Evolutionary conservation across 1,140 invertebrate genomes (phyloP).

Genomic region (Thalassaphorura encarpata): DNA sequence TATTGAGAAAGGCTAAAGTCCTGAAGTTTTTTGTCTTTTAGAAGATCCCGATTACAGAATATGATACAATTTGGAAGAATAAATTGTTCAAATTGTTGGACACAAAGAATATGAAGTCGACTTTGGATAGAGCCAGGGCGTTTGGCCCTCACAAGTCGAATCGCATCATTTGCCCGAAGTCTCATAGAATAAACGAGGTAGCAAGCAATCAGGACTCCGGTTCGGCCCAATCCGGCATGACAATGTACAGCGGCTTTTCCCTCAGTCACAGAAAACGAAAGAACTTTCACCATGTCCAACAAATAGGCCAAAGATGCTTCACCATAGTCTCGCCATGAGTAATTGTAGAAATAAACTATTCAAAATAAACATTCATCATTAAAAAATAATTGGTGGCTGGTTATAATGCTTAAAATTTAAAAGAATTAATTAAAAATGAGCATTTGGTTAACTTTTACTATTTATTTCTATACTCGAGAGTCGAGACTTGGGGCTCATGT

Average conservation of each 20-base stretch:
- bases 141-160: slow-evolving; percentile 67
- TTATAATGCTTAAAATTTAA: too few relatives aligned
- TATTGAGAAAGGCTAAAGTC: slow-evolving; percentile 58
- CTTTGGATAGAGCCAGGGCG: slow-evolving; percentile 71
- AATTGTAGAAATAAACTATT: slow-evolving; percentile 77
- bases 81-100: slow-evolving; percentile 71
- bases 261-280: slow-evolving; percentile 68
- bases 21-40: slow-evolving; percentile 45
- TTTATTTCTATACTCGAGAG: too few relatives aligned
- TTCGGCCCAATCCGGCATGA: slow-evolving; percentile 74
- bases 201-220: slow-evolving; percentile 75
- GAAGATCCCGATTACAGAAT: slow-evolving; percentile 48
- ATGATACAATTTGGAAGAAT: slow-evolving; percentile 67
- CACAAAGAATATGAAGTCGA: slow-evolving; percentile 63
- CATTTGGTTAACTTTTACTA: too few relatives aligned
- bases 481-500: too few relatives aligned
- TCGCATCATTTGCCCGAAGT: slow-evolving; percentile 65
- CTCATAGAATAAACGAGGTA: slow-evolving; percentile 70
- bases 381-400: not conserved
- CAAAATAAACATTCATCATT: slow-evolving; percentile 23
- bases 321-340: slow-evolving; percentile 73
- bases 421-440: too few relatives aligned
- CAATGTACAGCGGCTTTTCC: slow-evolving; percentile 81
- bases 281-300: slow-evolving; percentile 77
- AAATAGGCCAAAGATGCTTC: slow-evolving; percentile 60